Percentiles rank a stretch among this genome's conserved stretches.
Evolutionary conservation across 1,140 invertebrate genomes (phyloP).

Genomic region (Procambarus clarkii): DNA sequence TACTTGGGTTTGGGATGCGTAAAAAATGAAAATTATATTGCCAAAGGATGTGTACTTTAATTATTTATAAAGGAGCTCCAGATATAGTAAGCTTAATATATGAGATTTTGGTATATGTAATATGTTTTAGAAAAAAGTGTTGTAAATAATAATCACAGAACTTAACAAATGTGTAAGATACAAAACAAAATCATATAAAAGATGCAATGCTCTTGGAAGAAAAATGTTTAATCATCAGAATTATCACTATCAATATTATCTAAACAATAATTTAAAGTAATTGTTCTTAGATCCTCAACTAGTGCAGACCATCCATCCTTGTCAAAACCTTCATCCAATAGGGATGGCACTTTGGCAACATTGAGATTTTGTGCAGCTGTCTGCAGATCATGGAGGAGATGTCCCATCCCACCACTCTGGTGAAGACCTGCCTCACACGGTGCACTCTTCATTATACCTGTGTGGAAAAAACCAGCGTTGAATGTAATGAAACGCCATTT

Average conservation of each 20-base stretch:
- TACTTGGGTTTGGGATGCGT: too few relatives aligned
- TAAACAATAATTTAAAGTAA: constrained; percentile 7
- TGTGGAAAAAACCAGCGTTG: background rate
- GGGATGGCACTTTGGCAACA: background rate
- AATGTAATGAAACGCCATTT: too few relatives aligned
- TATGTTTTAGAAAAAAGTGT: too few relatives aligned
- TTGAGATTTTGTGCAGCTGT: constrained; percentile 24
- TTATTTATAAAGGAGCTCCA: too few relatives aligned
- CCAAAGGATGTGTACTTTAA: too few relatives aligned
- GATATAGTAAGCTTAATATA: too few relatives aligned
- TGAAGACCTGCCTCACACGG: constrained; percentile 14
- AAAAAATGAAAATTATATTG: too few relatives aligned
- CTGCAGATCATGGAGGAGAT: background rate
- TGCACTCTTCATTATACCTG: constrained; percentile 17
- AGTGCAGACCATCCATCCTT: constrained; percentile 10
- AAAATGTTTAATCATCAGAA: constrained; percentile 5
- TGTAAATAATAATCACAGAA: too few relatives aligned
- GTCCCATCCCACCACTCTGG: background rate
- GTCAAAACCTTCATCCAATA: constrained; percentile 23
- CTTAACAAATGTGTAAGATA: too few relatives aligned
- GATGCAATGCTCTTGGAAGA: too few relatives aligned
- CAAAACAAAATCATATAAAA: too few relatives aligned
- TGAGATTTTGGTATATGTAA: too few relatives aligned
- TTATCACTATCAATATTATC: background rate
- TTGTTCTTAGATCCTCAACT: constrained; percentile 1